These are phyloP conservation scores for Hybos culiciformis DNA, from an alignment of 2,888 invertebrate species.

Conservation along the genomic window DNA sequence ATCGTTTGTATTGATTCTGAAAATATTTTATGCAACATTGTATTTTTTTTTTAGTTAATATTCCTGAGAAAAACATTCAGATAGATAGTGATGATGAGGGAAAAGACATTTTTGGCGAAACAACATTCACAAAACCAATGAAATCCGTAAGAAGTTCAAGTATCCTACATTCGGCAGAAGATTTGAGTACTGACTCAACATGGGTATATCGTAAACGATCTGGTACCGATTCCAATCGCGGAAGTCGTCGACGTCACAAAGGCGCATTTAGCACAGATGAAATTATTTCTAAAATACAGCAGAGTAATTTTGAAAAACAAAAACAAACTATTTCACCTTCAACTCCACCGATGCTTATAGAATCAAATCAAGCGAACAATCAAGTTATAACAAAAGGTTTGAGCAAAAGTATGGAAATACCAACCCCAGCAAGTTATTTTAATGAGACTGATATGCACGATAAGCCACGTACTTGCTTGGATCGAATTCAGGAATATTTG, in stretches of 20 bases:
- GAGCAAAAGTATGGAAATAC: slow-evolving; percentile 37
- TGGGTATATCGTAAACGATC: slow-evolving; percentile 50
- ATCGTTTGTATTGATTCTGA: slow-evolving; percentile 22
- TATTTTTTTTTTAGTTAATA: slow-evolving; percentile 14
- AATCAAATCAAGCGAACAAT: slow-evolving; percentile 17
- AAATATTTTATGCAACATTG: slow-evolving; percentile 13
- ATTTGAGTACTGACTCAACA: slow-evolving; percentile 59
- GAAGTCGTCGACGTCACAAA: slow-evolving; percentile 30
- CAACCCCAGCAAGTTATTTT: slow-evolving; percentile 34
- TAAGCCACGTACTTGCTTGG: slow-evolving; percentile 27
- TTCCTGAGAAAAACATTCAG: slow-evolving; percentile 16
- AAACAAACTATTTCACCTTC: slow-evolving; percentile 2
- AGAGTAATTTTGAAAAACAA: slow-evolving; percentile 28
- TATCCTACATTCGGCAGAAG: slow-evolving; percentile 59
- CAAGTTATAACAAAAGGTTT: slow-evolving; percentile 34
- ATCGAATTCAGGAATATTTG: slow-evolving; percentile 40
- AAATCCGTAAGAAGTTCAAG: slow-evolving; percentile 56
- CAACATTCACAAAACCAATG: slow-evolving; percentile 40
- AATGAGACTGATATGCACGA: slow-evolving; percentile 26
- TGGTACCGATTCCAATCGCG: slow-evolving; percentile 33
- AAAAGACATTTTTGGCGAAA: slow-evolving; percentile 42
- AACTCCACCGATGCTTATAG: not conserved
- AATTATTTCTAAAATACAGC: slow-evolving; percentile 31
- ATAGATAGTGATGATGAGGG: slow-evolving; percentile 40
- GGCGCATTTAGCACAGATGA: slow-evolving; percentile 33